Base-by-base conservation (phyloP, 2,888 invertebrate genomes). In the Aspidiotus rigidus region DNA sequence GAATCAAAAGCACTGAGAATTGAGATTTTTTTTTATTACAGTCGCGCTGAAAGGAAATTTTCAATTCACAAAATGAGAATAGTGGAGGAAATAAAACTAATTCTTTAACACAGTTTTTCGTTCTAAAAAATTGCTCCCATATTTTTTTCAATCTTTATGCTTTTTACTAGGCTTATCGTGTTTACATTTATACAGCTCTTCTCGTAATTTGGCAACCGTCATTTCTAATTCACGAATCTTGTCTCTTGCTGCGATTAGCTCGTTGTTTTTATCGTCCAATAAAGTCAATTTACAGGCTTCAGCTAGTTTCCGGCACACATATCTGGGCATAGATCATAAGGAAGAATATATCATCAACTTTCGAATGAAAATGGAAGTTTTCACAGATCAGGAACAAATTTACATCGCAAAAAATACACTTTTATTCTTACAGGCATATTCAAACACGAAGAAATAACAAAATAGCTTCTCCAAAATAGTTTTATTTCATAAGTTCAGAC, bases 201-300 rank as follows among this genome's bases (percentile, higher is more conserved):
- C 61, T 16, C 42, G 42, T 7, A 69, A 60, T 49, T 60, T 60
- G 54, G 60, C 42, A 1, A 69, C 61, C 7, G 44, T 49, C 15
- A 60, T 49, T 41, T 69, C 69, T 13, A 69, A 41, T n/a, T 69
- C 61, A 41, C 57, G 42, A 42, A 69, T 69, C 53, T 69, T 69
- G 8, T 61, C 54, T 40, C 57, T 60, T 9, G 60, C 61, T 11
- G 7, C 42, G 10, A 17, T 61, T 16, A 69, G 16, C 2, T 69
- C 61, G 56, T 54, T 61, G 28, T 11, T 40, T 7, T 44, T 44
- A n/a, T 69, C 53, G 7, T 69, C 60, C 15, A 57, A 40, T 7
- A 66, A n/a, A 7, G 64, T 16, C 11, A 66, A 41, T 15, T 57
- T 57, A 17, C 64, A 66, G 17, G n/a, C 57, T 42, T 42, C 57